phyloP scores from a whole-genome alignment of 2,797 vertebrate species.

The Liasis olivaceus region DNA sequence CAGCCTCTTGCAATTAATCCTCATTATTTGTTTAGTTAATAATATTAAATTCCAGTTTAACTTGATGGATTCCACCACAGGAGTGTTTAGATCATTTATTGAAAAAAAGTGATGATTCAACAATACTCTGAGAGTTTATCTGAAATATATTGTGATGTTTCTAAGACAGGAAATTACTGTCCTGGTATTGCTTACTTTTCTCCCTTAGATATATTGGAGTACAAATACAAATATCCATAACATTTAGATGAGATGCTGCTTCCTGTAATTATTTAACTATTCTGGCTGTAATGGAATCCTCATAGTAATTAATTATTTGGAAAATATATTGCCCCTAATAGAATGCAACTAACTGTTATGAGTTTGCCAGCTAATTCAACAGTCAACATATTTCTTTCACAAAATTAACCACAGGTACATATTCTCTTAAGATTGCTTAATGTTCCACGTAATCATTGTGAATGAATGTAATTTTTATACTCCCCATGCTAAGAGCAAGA shows the following conservation, averaged over 20 bases:
- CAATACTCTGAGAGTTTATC: conserved; percentile 55
- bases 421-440: conserved; percentile 37
- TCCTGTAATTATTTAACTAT: conserved; percentile 92
- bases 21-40: conserved; percentile 45
- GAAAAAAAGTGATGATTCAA: conserved; percentile 61
- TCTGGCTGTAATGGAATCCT: conserved; percentile 83
- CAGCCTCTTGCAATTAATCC: conserved; percentile 31
- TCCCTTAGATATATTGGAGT: conserved; percentile 69
- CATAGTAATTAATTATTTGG: conserved; percentile 88
- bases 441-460: conserved; percentile 45
- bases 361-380: conserved; percentile 73
- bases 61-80: conserved; percentile 41
- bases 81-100: conserved; percentile 42
- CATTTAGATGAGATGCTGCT: conserved; percentile 89
- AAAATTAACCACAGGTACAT: conserved; percentile 48
- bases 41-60: conserved; percentile 41
- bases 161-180: conserved; percentile 61
- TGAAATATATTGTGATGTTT: conserved; percentile 61
- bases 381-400: conserved; percentile 67
- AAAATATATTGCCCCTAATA: conserved; percentile 75
- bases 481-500: conserved; percentile 1
- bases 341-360: conserved; percentile 73
- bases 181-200: conserved; percentile 40
- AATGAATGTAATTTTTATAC: conserved; percentile 42
- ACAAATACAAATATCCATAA: conserved; percentile 85